Base-by-base conservation (phyloP, 2,797 vertebrate species). In the Gadopsis bispinosus region DNA sequence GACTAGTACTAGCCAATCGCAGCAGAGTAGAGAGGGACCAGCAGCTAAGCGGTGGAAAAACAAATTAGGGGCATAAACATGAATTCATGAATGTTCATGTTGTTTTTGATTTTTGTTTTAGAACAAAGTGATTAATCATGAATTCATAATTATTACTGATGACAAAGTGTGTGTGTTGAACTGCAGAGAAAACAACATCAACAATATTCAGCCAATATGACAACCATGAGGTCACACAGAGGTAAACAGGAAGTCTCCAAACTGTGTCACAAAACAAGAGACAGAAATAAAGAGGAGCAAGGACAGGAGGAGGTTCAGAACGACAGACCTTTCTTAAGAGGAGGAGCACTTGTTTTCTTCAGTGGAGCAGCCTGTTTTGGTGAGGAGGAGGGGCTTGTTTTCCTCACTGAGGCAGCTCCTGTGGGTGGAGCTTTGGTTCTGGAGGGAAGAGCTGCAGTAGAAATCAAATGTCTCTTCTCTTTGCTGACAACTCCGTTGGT, bases 291-390 rank as follows among this genome's bases (percentile, higher is more conserved):
- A 33, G 29, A 60, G 59, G 20, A 43, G 20, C 12, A 43, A 45
- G 39, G 26, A 26, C 16, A 47, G 17, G 13, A 9, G 12, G 73
- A 62, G 69, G 22, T 43, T 39, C 19, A 54, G 19, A 17, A 56
- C 1, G 10, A 65, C 79, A 75, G 73, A 70, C 68, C 73, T 66
- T 71, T 55, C 13, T 43, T 66, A 11, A 37, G 37, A 26, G 72
- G 54, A 69, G 19, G 7, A 45, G 58, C 22, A 4, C 41, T 56
- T 62, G 55, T 20, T 69, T 61, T 76, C 33, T 19, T 45, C n/a
- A 17, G 47, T 17, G 13, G 26, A 43, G 56, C 19, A 54, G 29
- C 37, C 22, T 50, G 53, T 74, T 58, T 75, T 12, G 31, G 9
- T 4, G 68, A 39, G 31, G 67, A 55, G 50, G 75, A 45, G 68